These are phyloP conservation scores for Enteromius trimaculatus DNA, from an alignment of 2,797 vertebrate genomes.

Conservation along the genomic window DNA sequence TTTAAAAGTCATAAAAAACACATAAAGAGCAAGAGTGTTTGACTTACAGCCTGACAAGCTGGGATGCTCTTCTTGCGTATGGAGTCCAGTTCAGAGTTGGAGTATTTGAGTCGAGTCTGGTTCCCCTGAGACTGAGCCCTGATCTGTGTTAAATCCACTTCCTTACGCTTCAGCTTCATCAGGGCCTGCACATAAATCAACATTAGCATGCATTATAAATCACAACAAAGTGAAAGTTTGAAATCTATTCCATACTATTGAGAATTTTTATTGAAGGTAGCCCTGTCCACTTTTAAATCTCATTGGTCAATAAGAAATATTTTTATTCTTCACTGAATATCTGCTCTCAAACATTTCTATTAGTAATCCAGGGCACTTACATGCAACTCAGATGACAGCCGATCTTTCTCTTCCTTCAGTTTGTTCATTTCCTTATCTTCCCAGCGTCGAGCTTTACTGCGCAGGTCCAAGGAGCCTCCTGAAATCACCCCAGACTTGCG, in stretches of 20 bases:
- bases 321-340: not conserved
- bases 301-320: not conserved
- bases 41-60: slow-evolving; percentile 77
- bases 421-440: slow-evolving; percentile 86
- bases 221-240: not conserved
- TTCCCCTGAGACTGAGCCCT: slow-evolving; percentile 81
- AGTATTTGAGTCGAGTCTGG: slow-evolving; percentile 89
- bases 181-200: slow-evolving; percentile 75
- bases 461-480: slow-evolving; percentile 89
- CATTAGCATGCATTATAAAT: not conserved
- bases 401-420: slow-evolving; percentile 83
- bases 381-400: slow-evolving; percentile 81
- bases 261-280: not conserved
- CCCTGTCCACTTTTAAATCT: not conserved
- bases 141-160: slow-evolving; percentile 86
- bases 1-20: not conserved
- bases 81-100: slow-evolving; percentile 84
- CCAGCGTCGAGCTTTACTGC: slow-evolving; percentile 88
- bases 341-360: not conserved
- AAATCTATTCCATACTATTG: not conserved
- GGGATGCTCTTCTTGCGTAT: slow-evolving; percentile 82
- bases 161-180: slow-evolving; percentile 85
- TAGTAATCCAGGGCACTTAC: slow-evolving; percentile 70
- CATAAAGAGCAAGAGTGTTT: not conserved
- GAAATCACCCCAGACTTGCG: slow-evolving; percentile 93